Base-by-base conservation (phyloP, 2,113 vertebrate species). In the Psettodes erumei region DNA sequence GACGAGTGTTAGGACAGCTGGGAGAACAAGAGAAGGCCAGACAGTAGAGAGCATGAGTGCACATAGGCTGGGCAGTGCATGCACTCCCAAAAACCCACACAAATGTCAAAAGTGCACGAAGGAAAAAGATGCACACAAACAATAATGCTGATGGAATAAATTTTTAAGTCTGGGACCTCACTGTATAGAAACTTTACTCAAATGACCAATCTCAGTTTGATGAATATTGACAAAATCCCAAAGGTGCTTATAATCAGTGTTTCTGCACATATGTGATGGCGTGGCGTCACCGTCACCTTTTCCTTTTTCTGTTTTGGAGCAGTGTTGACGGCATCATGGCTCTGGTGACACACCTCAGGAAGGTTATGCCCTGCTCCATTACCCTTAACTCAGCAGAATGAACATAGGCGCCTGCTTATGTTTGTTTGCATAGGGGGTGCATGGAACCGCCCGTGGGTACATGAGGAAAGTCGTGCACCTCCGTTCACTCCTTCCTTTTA, bases 1-100 rank as follows among this genome's bases (percentile, higher is more conserved):
- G 89, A 88, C 84, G 87, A 88, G 90, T 94, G 93, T 94, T 93
- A 93, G 91, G 93, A 94, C 94, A 94, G 93, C 94, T 94, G 94
- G 92, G 88, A 86, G 92, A 93, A 92, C 83, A 93, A 91, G 89
- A 92, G 82, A 91, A 82, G 85, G 90, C 84, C 88, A 90, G 87
- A 89, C 86, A 86, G 86, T 74, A 76, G 79, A 89, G 82, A 79
- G 69, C 86, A 85, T 75, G 82, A 88, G 69, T 33, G 61, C 72
- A 71, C 76, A 82, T 70, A 82, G 59, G 54, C 77, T 18, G 65
- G 48, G 37, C 71, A 67, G 75, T 70, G 83, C 81, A 89, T 56
- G 73, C 78, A 77, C 81, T 56, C 48, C 42, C 38, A 38, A 45
- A 59, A 48, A 38, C 18, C 0, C 15, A n/a, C 47, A 21, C 63